phyloP scores from a whole-genome alignment of 2,797 vertebrate species.

The Coranthus polyacanthus region DNA sequence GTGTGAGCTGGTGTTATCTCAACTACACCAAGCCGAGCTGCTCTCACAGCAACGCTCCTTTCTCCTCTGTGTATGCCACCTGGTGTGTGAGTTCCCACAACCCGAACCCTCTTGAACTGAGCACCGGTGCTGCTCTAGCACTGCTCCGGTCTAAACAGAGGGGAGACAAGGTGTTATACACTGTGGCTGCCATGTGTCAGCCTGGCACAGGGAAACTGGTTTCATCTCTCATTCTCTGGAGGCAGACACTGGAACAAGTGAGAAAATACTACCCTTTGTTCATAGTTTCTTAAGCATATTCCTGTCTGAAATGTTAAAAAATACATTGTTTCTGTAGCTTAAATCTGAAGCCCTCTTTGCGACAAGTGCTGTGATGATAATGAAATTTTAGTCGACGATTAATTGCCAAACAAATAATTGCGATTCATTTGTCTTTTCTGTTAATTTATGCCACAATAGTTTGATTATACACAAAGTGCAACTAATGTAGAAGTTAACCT shows the following conservation, averaged over 20 bases:
- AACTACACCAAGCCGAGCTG: conserved; percentile 97
- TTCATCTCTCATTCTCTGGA: conserved; percentile 93
- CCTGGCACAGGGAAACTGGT: conserved; percentile 93
- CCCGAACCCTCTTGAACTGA: conserved; percentile 94
- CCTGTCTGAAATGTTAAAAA: not conserved
- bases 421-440: no score
- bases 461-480: no score
- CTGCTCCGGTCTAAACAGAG: conserved; percentile 94
- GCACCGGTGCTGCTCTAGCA: conserved; percentile 92
- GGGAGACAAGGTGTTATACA: conserved; percentile 90
- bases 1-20: conserved; percentile 99
- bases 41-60: conserved; percentile 86
- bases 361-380: not conserved
- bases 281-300: not conserved
- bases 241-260: conserved; percentile 93
- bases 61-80: conserved; percentile 93
- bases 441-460: no score
- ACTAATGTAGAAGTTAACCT: no score
- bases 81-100: conserved; percentile 96
- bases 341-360: conserved; percentile 7
- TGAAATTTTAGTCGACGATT: no score
- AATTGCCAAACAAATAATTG: no score
- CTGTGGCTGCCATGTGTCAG: conserved; percentile 93
- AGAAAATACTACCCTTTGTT: conserved; percentile 42
- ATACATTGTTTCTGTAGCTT: not conserved